Evolutionary conservation across 2,888 invertebrate species (phyloP).

Genomic region (Nemurella pictetii): DNA sequence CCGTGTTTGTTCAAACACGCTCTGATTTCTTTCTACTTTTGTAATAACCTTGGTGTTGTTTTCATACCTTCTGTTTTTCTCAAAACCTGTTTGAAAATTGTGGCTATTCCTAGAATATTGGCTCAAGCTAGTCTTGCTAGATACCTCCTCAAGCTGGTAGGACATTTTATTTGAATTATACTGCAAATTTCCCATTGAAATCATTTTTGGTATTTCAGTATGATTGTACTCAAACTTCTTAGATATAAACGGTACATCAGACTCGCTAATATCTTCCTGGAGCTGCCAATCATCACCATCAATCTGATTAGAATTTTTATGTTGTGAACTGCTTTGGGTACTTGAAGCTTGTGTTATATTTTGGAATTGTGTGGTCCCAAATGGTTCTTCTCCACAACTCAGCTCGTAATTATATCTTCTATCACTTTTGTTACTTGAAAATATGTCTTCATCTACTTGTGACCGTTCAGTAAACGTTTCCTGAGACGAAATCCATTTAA

Average conservation of each 20-base stretch:
- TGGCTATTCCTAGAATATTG: background rate
- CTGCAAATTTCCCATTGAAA: background rate
- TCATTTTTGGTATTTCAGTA: background rate
- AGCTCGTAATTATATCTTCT: background rate
- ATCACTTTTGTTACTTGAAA: background rate
- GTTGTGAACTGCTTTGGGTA: too few species aligned
- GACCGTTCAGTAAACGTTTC: conserved; percentile 13
- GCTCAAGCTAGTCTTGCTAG: background rate
- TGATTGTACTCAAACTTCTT: background rate
- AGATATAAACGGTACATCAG: background rate
- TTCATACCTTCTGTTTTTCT: background rate
- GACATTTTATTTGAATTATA: background rate
- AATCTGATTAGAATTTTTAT: too few species aligned
- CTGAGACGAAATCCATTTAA: conserved; percentile 1
- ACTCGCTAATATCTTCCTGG: background rate
- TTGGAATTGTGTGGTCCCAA: too few species aligned
- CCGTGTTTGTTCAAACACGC: background rate
- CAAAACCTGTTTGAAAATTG: background rate
- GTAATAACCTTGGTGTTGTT: background rate
- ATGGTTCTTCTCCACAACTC: background rate
- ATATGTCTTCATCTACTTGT: background rate
- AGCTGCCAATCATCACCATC: background rate
- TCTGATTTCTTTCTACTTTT: background rate
- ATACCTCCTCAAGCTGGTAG: background rate
- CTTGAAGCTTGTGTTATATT: too few species aligned